Evolutionary conservation across 2,797 vertebrate genomes (phyloP).

Genomic region (Catostomus latipinnis): DNA sequence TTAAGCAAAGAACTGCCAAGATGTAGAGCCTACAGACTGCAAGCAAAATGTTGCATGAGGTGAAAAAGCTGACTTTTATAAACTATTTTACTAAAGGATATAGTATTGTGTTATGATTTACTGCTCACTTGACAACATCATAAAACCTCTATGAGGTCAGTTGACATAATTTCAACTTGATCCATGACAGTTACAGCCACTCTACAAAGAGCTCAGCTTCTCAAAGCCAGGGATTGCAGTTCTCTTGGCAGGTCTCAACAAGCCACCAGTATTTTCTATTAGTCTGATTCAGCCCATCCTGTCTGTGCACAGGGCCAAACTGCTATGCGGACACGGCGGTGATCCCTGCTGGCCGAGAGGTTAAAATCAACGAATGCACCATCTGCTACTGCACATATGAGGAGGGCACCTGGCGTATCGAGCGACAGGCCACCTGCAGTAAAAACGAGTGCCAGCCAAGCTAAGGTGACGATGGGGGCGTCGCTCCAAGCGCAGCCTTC

Average conservation of each 20-base stretch:
- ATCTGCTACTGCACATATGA: slow-evolving; percentile 99
- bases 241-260: background rate
- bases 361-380: slow-evolving; percentile 96
- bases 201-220: background rate
- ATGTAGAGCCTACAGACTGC: background rate
- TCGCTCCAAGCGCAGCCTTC: slow-evolving; percentile 63
- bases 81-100: no score
- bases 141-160: slow-evolving; percentile 24
- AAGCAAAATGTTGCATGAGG: background rate
- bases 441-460: slow-evolving; percentile 95
- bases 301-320: slow-evolving; percentile 86
- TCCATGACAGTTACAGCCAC: slow-evolving; percentile 11
- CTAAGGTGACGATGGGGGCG: slow-evolving; percentile 71
- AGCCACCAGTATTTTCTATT: slow-evolving; percentile 4
- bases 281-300: slow-evolving; percentile 14
- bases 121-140: slow-evolving; percentile 26
- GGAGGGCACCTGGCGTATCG: slow-evolving; percentile 96
- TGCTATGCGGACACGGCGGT: slow-evolving; percentile 95
- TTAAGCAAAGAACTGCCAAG: slow-evolving; percentile 18
- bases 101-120: slow-evolving; percentile 12
- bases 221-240: background rate
- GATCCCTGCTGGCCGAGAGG: slow-evolving; percentile 96
- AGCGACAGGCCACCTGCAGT: slow-evolving; percentile 96
- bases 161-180: slow-evolving; percentile 28
- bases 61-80: background rate